Evolutionary conservation across 2,113 vertebrate species (phyloP).

Genomic region (Marmota monax): DNA sequence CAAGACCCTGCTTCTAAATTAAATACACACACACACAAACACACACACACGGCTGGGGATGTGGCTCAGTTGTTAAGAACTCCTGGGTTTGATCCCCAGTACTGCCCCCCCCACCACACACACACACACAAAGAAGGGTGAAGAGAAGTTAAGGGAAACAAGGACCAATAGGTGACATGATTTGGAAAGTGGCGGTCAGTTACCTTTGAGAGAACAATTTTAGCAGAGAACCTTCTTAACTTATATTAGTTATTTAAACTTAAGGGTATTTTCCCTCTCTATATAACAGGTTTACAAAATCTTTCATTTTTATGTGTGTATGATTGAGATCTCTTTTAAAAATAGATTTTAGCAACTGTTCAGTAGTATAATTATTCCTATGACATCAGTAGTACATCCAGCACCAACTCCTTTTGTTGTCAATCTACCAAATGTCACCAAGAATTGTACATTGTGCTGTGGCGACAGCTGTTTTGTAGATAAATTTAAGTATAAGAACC

Average conservation of each 20-base stretch:
- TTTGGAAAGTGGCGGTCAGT: neutral
- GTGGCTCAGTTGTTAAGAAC: too few species aligned
- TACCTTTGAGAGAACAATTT: neutral
- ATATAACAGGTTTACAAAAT: constrained; percentile 45
- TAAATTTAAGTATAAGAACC: constrained; percentile 18
- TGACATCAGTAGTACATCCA: constrained; percentile 57
- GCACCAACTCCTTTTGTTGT: constrained; percentile 68
- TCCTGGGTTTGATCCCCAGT: too few species aligned
- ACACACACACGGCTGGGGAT: too few species aligned
- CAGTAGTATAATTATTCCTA: constrained; percentile 58
- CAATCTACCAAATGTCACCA: constrained; percentile 63
- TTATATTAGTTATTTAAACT: neutral
- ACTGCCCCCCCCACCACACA: too few species aligned
- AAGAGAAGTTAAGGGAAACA: rapidly evolving
- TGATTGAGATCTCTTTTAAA: constrained; percentile 71
- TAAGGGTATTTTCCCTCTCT: neutral
- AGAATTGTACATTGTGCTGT: neutral
- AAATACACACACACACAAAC: too few species aligned
- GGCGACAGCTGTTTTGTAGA: constrained; percentile 53
- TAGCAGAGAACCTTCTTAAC: neutral
- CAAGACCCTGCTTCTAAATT: too few species aligned
- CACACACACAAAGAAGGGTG: neutral
- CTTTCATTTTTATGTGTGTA: constrained; percentile 59
- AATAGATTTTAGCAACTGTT: constrained; percentile 68
- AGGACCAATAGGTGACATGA: neutral